Base-by-base conservation (phyloP, 2,888 invertebrate genomes). In the Lacanobia oleracea region DNA sequence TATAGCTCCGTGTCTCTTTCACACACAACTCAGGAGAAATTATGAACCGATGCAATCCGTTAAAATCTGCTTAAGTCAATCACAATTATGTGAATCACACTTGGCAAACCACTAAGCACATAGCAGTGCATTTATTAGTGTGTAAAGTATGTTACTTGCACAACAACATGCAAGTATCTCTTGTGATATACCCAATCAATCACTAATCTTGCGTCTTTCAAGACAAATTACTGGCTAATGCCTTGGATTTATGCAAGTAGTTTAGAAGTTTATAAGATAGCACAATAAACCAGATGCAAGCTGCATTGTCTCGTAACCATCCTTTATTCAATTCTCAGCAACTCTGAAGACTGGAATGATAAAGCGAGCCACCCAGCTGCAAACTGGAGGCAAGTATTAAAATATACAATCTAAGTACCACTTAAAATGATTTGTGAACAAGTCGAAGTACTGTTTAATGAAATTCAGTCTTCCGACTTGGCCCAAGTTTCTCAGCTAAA, bases 341-440 rank as follows among this genome's bases (percentile, higher is more conserved):
- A 18, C 9, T 48, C 48, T 2, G 18, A 48, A 48, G 18, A 6
- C 2, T 18, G 27, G 21, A 61, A 75, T 65, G 67, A 79, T 66
- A 37, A 50, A 62, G 23, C 23, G 23, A 64, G n/a, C 54, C 16
- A 18, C 37, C 23, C 59, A 76, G 56, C 81, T 67, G 69, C 60
- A 60, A 56, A 79, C 40, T 51, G 61, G 64, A 56, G 37, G 33
- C 18, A 65, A 81, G 53, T 80, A 64, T 80, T 73, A 57, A 79
- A 79, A 79, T 81, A 81, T 65, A 71, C 81, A 81, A 50, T 37
- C 27, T 67, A 76, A 71, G 64, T 76, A 67, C 67, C 68, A 67
- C 75, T 73, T 78, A 67, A 72, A 73, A 72, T 78, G 71, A 83
- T 84, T 83, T 81, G 81, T 65, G 67, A 76, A 79, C 77, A 37